Evolutionary conservation across 2,113 vertebrate species (phyloP), one percentile per base, ranked within the genome.

Genomic region (Callithrix jacchus): DNA sequence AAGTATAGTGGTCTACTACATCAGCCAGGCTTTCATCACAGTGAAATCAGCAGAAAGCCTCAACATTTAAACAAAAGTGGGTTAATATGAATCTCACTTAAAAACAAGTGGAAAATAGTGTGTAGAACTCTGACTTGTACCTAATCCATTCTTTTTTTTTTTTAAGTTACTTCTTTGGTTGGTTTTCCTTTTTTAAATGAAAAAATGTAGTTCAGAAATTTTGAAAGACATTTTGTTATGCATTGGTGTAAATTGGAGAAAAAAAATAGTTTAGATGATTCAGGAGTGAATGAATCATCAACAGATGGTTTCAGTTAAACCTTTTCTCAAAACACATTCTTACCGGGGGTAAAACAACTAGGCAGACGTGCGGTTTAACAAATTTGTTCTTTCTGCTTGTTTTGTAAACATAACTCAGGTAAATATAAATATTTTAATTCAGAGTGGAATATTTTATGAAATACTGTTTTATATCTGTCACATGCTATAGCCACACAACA

Each of bases 281-380:
- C n/a, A 58, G 47, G 13, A 66, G 40, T 54, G 47, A 85, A 49
- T 94, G 92, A 91, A 3, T 91, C 97, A 98, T 87, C 73, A 94
- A 88, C 96, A 97, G 87, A 97, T 87, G 93, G 77, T 94, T 97
- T 89, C 66, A 70, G n/a, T 96, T 93, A 91, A 95, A 73, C 2
- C 61, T 35, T 85, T 91, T 94, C 89, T 89, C 74, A 77, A 89
- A 97, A 94, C n/a, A 83, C 42, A 77, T 20, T 68, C 20, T 93
- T 42, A 77, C 45, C 14, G 73, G 11, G 61, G 17, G 25, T 37
- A 68, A 94, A 70, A 23, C 23, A 56, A 49, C 21, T 14, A 80
- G 20, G 83, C 14, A 73, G 20, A 27, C 68, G 2, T 54, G 70
- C 68, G 9, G 7, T 6, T 90, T 94, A 85, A 73, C 42, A 87